A percentile compares a stretch with the other conserved stretches of the same genome.
Conservation (phyloP, 2,888 invertebrate species). For the Xiphydria camelus region DNA sequence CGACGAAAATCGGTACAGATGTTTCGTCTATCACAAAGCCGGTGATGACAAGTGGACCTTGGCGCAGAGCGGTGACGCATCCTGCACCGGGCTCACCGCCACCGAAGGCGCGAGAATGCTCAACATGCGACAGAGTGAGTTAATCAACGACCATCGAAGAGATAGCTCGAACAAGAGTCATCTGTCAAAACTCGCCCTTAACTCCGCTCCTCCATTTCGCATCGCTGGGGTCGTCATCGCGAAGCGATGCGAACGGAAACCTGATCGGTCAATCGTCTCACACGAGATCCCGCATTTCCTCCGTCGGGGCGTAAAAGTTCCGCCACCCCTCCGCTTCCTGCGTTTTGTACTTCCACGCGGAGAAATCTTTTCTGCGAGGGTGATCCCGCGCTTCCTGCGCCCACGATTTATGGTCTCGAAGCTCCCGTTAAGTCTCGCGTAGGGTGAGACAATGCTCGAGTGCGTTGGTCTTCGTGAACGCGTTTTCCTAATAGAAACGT, state of each 20-base stretch:
- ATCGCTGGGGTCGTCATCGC: too few species aligned
- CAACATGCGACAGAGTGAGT: constrained; percentile 59
- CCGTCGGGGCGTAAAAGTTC: neutral
- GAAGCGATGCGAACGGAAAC: too few species aligned
- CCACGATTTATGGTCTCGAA: neutral
- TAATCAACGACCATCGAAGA: too few species aligned
- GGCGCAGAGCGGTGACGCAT: constrained; percentile 78
- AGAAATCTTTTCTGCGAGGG: neutral
- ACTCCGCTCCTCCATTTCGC: too few species aligned
- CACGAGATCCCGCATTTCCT: neutral
- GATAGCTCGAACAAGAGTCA: too few species aligned
- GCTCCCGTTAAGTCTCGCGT: too few species aligned
- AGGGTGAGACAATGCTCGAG: too few species aligned
- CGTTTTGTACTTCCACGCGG: neutral
- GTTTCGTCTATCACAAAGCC: constrained; percentile 81
- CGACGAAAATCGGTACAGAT: constrained; percentile 79
- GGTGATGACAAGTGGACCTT: constrained; percentile 66
- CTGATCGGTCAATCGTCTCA: neutral
- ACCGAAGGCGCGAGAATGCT: constrained; percentile 78
- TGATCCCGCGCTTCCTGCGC: neutral
- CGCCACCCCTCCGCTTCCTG: neutral
- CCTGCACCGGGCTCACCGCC: constrained; percentile 75
- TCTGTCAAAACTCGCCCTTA: too few species aligned
- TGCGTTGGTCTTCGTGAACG: too few species aligned
- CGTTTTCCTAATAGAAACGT: too few species aligned